These are phyloP conservation scores for Epinotia nisella DNA, from an alignment of 2,888 invertebrate species.

Conservation along the genomic window DNA sequence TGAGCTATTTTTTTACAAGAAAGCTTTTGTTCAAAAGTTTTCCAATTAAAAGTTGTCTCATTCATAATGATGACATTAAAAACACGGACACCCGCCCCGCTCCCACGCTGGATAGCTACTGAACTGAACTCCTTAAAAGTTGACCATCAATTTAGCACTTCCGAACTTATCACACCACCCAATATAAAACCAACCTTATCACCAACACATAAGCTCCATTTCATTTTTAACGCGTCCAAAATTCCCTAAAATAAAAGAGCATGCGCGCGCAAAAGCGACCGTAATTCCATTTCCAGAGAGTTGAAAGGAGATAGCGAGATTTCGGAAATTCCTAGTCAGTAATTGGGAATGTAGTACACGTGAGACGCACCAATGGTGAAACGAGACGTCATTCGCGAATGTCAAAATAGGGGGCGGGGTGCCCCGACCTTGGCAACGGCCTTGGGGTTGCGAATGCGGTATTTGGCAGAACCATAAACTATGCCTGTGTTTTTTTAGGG, in stretches of 20 bases:
- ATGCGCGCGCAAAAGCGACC: slow-evolving; percentile 67
- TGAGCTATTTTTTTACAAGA: background rate
- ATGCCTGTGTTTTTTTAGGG: background rate
- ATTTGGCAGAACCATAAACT: background rate
- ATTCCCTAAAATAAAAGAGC: slow-evolving; percentile 55
- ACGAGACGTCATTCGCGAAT: slow-evolving; percentile 40
- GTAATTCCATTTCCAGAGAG: slow-evolving; percentile 44
- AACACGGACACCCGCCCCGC: slow-evolving; percentile 1
- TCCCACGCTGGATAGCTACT: slow-evolving; percentile 21
- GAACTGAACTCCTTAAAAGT: slow-evolving; percentile 25
- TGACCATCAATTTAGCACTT: slow-evolving; percentile 41
- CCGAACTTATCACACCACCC: slow-evolving; percentile 16
- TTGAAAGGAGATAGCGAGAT: slow-evolving; percentile 54
- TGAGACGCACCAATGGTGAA: slow-evolving; percentile 51
- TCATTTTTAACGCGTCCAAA: background rate
- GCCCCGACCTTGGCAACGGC: slow-evolving; percentile 28
- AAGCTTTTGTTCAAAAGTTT: slow-evolving; percentile 12
- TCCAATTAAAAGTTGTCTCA: slow-evolving; percentile 40
- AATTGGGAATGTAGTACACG: slow-evolving; percentile 53
- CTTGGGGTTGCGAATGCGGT: slow-evolving; percentile 16
- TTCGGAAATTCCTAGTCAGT: slow-evolving; percentile 50
- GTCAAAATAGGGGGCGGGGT: slow-evolving; percentile 21
- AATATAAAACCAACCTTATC: slow-evolving; percentile 55
- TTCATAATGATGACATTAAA: background rate
- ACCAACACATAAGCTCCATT: slow-evolving; percentile 53